phyloP scores from a whole-genome alignment of 1,140 invertebrate species.

The Diabrotica undecimpunctata region DNA sequence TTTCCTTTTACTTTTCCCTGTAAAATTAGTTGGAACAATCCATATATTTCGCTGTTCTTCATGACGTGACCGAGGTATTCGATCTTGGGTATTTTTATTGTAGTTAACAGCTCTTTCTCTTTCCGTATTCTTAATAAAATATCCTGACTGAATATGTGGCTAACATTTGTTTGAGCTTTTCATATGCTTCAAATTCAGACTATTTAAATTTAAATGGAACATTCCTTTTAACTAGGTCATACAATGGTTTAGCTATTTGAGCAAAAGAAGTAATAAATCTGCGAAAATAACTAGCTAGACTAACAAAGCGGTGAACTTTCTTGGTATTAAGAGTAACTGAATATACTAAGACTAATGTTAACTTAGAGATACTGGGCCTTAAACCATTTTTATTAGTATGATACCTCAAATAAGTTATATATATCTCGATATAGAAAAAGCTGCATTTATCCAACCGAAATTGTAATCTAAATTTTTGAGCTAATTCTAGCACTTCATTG shows the following conservation, averaged over 20 bases:
- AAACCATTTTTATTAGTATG: slow-evolving; percentile 24
- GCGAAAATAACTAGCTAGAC: slow-evolving; percentile 29
- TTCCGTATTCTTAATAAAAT: too few species aligned
- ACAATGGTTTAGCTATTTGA: slow-evolving; percentile 32
- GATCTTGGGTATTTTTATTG: too few species aligned
- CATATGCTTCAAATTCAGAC: too few species aligned
- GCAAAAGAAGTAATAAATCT: slow-evolving; percentile 33
- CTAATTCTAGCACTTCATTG: slow-evolving; percentile 22
- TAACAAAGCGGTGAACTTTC: slow-evolving; percentile 24
- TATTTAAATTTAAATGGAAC: too few species aligned
- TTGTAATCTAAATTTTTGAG: slow-evolving; percentile 23
- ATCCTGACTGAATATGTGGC: too few species aligned
- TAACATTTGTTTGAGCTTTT: too few species aligned
- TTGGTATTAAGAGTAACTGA: slow-evolving; percentile 20
- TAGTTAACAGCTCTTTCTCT: too few species aligned
- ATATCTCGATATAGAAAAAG: slow-evolving; percentile 24
- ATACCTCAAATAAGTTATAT: slow-evolving; percentile 31
- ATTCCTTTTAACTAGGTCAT: slow-evolving; percentile 35
- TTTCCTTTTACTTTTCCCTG: too few species aligned
- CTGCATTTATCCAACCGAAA: too few species aligned
- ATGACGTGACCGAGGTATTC: too few species aligned
- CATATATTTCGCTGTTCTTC: too few species aligned
- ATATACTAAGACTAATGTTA: slow-evolving; percentile 18
- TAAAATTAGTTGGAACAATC: too few species aligned
- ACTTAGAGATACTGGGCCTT: slow-evolving; percentile 18